Evolutionary conservation across 1,140 invertebrate species (phyloP), one percentile per base, ranked within the genome.

Genomic region (Pseudomyrmex pallidus): DNA sequence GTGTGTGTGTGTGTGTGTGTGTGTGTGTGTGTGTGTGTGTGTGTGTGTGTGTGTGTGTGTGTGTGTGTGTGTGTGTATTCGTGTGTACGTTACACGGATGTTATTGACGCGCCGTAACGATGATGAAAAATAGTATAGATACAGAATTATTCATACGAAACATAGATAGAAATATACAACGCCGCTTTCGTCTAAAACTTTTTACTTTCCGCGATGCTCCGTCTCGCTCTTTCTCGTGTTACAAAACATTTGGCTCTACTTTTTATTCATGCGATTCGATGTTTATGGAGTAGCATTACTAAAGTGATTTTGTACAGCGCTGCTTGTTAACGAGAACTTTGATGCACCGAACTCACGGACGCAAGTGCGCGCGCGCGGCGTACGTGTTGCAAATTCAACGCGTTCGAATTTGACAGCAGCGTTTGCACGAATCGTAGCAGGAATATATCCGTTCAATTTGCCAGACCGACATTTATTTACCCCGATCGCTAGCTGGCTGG

Each of bases 391-490:
- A 72, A 80, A 70, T 72, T 20, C 54, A 10, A 25, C 48, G 54
- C 61, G n/a, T 61, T 57, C 46, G 44, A 80, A 80, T 72, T 61
- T 56, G 44, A 44, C 44, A 25, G 1, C 76, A 17, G 1, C 76
- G 76, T 80, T 80, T 61, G 66, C 54, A 61, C 54, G 76, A 70
- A 78, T 59, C 76, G 22, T 12, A 72, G 66, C 66, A 72, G 54
- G 66, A 44, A 80, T 80, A 80, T 59, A 80, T 59, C 76, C 66
- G 76, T 50, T 59, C 76, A 72, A 72, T 80, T 80, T 80, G 66
- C 76, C 66, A 61, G 76, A 17, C 35, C 44, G 76, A 80, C 56
- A 80, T 80, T 80, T 80, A 80, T 80, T 80, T 80, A 70, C 44
- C 35, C 48, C 44, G 44, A 22, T 77, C 44, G 66, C n/a, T 48